Percentiles rank a stretch among this genome's conserved stretches.
These are phyloP conservation scores for Drosophila novamexicana DNA, from an alignment of 1,140 invertebrate genomes.

Conservation along the genomic window DNA sequence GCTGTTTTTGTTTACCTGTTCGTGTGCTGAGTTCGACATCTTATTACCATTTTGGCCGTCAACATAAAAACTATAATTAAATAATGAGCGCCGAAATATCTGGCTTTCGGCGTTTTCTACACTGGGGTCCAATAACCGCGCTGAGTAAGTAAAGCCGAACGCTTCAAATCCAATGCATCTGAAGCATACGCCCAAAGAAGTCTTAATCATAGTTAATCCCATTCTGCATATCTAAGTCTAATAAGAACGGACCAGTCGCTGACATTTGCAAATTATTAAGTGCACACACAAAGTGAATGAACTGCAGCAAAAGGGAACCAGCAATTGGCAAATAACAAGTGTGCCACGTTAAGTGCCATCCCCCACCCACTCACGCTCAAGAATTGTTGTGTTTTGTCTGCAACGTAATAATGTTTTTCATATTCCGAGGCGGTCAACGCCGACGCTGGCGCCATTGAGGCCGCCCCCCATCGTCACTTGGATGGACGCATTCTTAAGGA, in stretches of 20 bases:
- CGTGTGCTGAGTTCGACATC: constrained; percentile 7
- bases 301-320: constrained; percentile 29
- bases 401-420: constrained; percentile 55
- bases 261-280: constrained; percentile 44
- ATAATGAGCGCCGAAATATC: constrained; percentile 62
- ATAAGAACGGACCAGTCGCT: constrained; percentile 11
- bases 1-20: constrained; percentile 50
- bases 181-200: constrained; percentile 6
- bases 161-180: background rate
- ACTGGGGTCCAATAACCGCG: constrained; percentile 92
- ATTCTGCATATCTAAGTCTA: constrained; percentile 1
- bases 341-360: constrained; percentile 30
- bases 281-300: constrained; percentile 32
- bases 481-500: constrained; percentile 10
- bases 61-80: constrained; percentile 34
- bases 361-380: constrained; percentile 14
- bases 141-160: constrained; percentile 86
- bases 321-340: constrained; percentile 39
- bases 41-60: constrained; percentile 52
- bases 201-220: background rate
- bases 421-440: constrained; percentile 28
- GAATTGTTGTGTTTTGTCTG: constrained; percentile 36
- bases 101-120: constrained; percentile 87
- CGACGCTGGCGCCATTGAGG: constrained; percentile 20
- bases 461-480: constrained; percentile 13